Conservation (phyloP, 1,140 invertebrate genomes). For the Drosophila dunni region DNA sequence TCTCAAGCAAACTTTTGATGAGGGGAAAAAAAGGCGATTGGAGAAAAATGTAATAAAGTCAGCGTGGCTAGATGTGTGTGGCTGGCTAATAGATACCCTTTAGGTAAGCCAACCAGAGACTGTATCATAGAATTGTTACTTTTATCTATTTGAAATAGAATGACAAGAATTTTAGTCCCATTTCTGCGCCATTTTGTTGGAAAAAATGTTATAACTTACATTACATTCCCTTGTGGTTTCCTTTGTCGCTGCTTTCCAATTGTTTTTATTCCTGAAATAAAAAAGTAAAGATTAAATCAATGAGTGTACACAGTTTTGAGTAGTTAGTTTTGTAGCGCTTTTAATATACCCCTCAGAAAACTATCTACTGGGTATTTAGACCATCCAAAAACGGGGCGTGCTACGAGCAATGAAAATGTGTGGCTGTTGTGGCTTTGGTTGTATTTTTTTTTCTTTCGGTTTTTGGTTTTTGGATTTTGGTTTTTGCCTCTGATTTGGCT, state of each 20-base stretch:
- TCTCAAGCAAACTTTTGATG: slow-evolving; percentile 32
- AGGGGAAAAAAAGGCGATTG: slow-evolving; percentile 1
- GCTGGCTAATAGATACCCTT: slow-evolving; percentile 12
- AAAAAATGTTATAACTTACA: too few relatives aligned
- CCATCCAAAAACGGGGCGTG: slow-evolving; percentile 41
- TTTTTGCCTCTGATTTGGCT: slow-evolving; percentile 33
- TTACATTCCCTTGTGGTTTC: too few relatives aligned
- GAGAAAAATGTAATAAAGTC: slow-evolving; percentile 15
- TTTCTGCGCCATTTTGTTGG: too few relatives aligned
- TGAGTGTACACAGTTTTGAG: too few relatives aligned
- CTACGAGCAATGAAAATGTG: slow-evolving; percentile 53
- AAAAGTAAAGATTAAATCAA: too few relatives aligned
- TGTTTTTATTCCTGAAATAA: too few relatives aligned
- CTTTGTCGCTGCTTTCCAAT: too few relatives aligned
- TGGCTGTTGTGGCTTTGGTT: slow-evolving; percentile 44
- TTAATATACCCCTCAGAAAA: not conserved
- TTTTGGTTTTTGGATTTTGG: not conserved
- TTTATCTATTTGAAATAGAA: too few relatives aligned
- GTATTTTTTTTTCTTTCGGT: slow-evolving; percentile 9
- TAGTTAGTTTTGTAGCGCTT: not conserved
- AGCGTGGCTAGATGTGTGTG: not conserved
- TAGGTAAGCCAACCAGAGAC: not conserved
- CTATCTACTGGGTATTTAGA: slow-evolving; percentile 6
- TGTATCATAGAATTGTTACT: too few relatives aligned
- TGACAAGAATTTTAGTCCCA: too few relatives aligned